Evolutionary conservation across 2,888 invertebrate species (phyloP).

Genomic region (Netelia fuscicornis): DNA sequence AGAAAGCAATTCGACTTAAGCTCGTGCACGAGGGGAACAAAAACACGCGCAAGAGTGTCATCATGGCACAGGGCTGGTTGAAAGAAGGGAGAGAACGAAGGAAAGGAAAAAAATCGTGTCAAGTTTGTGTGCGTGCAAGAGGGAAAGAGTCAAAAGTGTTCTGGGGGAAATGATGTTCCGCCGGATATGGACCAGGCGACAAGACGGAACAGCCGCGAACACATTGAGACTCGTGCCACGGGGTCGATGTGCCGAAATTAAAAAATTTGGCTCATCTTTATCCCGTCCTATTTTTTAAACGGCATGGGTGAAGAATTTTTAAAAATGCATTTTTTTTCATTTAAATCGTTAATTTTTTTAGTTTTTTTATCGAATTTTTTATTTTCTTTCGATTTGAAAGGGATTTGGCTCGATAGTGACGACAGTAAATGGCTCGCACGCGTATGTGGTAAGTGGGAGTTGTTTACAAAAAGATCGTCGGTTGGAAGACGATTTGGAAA

Average conservation of each 20-base stretch:
- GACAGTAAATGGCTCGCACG: not conserved
- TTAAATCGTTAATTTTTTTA: too few species aligned
- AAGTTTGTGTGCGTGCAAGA: not conserved
- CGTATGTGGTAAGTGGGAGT: not conserved
- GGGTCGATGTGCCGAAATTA: slow-evolving; percentile 55
- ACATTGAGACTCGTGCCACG: slow-evolving; percentile 52
- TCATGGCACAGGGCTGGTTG: not conserved
- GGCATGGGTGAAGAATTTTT: not conserved
- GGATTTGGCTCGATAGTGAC: too few species aligned
- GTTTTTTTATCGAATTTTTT: too few species aligned
- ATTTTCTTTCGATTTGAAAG: too few species aligned
- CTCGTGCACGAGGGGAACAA: not conserved
- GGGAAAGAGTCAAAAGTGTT: too few species aligned
- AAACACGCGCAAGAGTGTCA: not conserved
- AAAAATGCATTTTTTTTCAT: not conserved
- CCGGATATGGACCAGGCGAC: slow-evolving; percentile 66
- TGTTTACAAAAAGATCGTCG: slow-evolving; percentile 18
- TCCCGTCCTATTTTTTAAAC: not conserved
- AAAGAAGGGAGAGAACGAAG: slow-evolving; percentile 20
- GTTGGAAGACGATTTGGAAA: not conserved
- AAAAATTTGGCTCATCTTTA: not conserved
- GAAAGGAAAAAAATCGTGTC: slow-evolving; percentile 34
- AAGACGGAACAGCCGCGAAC: slow-evolving; percentile 46
- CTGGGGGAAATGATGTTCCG: slow-evolving; percentile 64
- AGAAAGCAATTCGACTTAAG: not conserved